Base-by-base conservation (phyloP, 2,888 invertebrate species). In the Timandra comae region DNA sequence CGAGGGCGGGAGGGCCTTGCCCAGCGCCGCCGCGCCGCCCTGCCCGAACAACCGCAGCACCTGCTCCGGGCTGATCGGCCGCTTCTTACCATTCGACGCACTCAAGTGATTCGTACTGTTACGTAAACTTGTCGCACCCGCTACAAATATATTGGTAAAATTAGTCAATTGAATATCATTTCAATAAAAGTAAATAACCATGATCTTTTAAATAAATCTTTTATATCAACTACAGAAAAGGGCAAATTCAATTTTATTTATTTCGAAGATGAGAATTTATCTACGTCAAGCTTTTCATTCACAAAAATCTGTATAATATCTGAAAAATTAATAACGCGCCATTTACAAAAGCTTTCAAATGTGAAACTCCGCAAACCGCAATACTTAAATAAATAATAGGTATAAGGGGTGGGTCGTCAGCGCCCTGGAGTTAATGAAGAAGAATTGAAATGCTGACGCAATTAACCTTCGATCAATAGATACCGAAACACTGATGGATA, bases 11-110 rank as follows among this genome's bases (percentile, higher is more conserved):
- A 85, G 59, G 1, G 84, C 84, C 43, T 84, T 84, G 52, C 84
- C 84, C 39, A 85, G 63, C 43, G 84, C 82, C 27, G 85, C 81
- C 7, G 84, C 77, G 7, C 82, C 82, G 10, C 85, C 85, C 52
- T 86, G 86, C 42, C 89, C 89, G 55, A 90, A 89, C 66, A 90
- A 71, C 69, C 91, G 88, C 56, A 91, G 78, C 60, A 91, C 91
- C 84, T 95, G 94, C 85, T 95, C 95, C 42, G 95, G 95, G 28
- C 94, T 94, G 50, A 95, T 94, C 43, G 93, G 91, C 40, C 92
- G 87, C 72, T 93, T 93, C 79, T 92, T 93, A 68, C 88, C 88
- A 66, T 89, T 68, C 9, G 86, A 85, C 23, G 87, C 87, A 58
- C 89, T 88, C 53, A 88, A 74, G 62, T 88, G 88, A 47, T 74